Evolutionary conservation across 2,113 vertebrate species (phyloP), one percentile per base, ranked within the genome.

Genomic region (Anhinga anhinga): DNA sequence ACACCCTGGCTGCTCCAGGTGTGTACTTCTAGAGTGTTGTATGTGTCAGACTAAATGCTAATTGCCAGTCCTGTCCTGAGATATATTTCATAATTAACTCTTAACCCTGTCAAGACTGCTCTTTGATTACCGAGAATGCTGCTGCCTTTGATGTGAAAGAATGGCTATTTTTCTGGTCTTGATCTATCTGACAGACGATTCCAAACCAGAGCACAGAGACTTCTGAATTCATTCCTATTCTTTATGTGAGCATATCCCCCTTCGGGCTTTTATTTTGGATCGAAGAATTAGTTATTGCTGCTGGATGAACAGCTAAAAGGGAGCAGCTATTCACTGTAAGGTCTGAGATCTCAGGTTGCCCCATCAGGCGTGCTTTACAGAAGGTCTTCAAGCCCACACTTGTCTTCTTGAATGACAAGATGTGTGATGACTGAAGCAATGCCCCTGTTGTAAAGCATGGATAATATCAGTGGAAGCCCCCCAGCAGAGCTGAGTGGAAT

Each of bases 301-400:
- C 76, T 81, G 73, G 47, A 25, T 74, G 72, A 93, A n/a, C 59
- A 76, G 30, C 53, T 82, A 13, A 59, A 81, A 82, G 59, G 65
- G 83, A 87, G 42, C 61, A 91, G 15, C 72, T 93, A 6, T 45
- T 92, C 20, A 11, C 49, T 53, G 15, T 82, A 29, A 88, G 70
- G 58, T 56, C 73, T 82, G 58, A 96, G 74, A 65, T 93, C 73
- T 5, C 36, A 18, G 40, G 34, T 50, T 95, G 58, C 17, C 50
- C 66, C 40, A 67, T 85, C 84, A 78, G 74, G 53, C 6, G 5
- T 82, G 66, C 66, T 82, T 82, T 80, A 72, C 73, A 94, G 84
- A 66, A 91, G 52, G 30, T 86, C 87, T 96, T 95, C 78, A 86
- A 94, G 53, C 96, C 93, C 78, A 93, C 96, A 16, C 82, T 80